Percentiles rank a stretch among this genome's conserved stretches.
phyloP scores from a whole-genome alignment of 1,140 invertebrate genomes.

The Drosophila sturtevanti region DNA sequence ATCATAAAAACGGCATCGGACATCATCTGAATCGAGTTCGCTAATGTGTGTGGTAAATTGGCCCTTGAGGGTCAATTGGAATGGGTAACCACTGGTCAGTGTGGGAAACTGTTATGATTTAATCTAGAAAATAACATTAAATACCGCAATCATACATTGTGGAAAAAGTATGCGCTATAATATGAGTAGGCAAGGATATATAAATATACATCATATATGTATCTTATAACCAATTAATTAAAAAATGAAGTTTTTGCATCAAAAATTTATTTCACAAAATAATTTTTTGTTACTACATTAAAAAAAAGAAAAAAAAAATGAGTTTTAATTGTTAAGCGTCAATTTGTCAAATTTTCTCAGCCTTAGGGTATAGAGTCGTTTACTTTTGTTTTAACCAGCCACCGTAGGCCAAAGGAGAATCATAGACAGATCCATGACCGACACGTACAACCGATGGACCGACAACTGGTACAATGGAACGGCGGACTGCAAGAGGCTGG shows the following conservation, averaged over 20 bases:
- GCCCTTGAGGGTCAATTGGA: conserved; percentile 8
- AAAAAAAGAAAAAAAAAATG: conserved; percentile 16
- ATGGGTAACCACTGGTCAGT: not conserved
- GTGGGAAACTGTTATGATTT: not conserved
- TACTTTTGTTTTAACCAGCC: conserved; percentile 67
- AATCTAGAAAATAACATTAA: not conserved
- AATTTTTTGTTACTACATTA: not conserved
- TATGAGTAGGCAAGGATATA: no score
- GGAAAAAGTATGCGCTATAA: no score
- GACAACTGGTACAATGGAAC: conserved; percentile 25
- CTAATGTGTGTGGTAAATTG: conserved; percentile 9
- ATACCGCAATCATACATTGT: not conserved
- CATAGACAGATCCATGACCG: conserved; percentile 46
- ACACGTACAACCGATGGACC: conserved; percentile 49
- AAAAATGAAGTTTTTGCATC: not conserved
- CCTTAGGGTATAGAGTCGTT: not conserved
- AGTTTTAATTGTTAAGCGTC: not conserved
- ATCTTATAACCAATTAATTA: no score
- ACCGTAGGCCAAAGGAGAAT: conserved; percentile 58
- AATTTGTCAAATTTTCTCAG: not conserved
- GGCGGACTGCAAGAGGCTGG: conserved; percentile 35
- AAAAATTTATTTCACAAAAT: conserved; percentile 3
- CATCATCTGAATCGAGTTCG: not conserved
- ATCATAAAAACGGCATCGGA: conserved; percentile 7
- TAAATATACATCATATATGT: no score